Evolutionary conservation across 2,797 vertebrate genomes (phyloP).

Genomic region (Ambastaia sidthimunki): DNA sequence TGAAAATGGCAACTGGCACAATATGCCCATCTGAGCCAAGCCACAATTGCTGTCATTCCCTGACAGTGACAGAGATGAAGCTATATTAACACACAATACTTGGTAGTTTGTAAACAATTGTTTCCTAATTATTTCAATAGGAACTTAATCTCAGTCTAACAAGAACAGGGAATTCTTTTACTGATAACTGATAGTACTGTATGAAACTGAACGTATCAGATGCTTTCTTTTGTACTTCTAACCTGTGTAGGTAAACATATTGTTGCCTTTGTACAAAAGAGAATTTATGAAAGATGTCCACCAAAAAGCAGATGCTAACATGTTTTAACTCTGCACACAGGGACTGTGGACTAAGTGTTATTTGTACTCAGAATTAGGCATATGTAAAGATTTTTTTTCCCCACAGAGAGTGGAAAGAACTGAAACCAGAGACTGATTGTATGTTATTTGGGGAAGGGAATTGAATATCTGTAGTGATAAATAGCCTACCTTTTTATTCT

Average conservation of each 20-base stretch:
- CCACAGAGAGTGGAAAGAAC: constrained; percentile 7
- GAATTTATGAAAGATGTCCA: constrained; percentile 95
- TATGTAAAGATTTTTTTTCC: constrained; percentile 83
- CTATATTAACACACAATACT: constrained; percentile 68
- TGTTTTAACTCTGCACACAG: constrained; percentile 97
- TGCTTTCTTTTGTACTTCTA: constrained; percentile 92
- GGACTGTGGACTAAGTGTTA: constrained; percentile 93
- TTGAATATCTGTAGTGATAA: constrained; percentile 85
- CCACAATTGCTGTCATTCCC: constrained; percentile 81
- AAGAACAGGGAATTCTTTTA: constrained; percentile 71
- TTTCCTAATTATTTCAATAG: constrained; percentile 58
- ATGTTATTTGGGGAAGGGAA: constrained; percentile 86
- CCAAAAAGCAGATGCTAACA: constrained; percentile 92
- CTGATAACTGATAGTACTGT: constrained; percentile 96
- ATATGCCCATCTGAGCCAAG: constrained; percentile 98
- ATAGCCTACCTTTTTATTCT: constrained; percentile 93
- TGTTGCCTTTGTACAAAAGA: constrained; percentile 99
- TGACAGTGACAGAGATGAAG: constrained; percentile 89
- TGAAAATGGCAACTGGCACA: constrained; percentile 66
- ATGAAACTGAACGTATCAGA: constrained; percentile 83
- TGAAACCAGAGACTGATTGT: constrained; percentile 84
- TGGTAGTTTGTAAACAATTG: constrained; percentile 24
- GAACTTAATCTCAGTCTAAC: constrained; percentile 80
- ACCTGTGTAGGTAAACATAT: constrained; percentile 86
- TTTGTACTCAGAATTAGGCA: constrained; percentile 96